Evolutionary conservation across 2,888 invertebrate genomes (phyloP).

Genomic region (Thalpophila matura): DNA sequence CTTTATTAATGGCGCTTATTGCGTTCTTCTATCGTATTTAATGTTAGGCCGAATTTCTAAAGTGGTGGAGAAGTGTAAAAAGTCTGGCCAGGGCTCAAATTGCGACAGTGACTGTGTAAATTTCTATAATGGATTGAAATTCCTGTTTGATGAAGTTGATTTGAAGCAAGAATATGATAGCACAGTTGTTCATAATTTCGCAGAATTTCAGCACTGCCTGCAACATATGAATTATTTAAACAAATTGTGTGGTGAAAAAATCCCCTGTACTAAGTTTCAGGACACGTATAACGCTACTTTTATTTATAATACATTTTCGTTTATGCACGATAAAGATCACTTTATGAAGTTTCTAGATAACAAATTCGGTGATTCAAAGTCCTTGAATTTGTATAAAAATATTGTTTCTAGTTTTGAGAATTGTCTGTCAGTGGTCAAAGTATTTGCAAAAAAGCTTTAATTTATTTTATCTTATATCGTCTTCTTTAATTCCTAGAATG

Average conservation of each 20-base stretch:
- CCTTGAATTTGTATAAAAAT: conserved; percentile 28
- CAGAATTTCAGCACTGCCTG: conserved; percentile 71
- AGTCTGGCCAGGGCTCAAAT: background rate
- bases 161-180: conserved; percentile 8
- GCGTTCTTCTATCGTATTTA: conserved; percentile 61
- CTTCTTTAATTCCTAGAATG: too few species aligned
- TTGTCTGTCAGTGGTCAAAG: conserved; percentile 26
- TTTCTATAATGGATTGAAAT: conserved; percentile 43
- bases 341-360: conserved; percentile 42
- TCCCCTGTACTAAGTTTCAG: conserved; percentile 60
- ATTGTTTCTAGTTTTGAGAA: conserved; percentile 48
- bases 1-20: conserved; percentile 57
- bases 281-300: conserved; percentile 66
- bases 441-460: background rate
- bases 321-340: conserved; percentile 36
- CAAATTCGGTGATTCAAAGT: conserved; percentile 12
- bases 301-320: conserved; percentile 62
- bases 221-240: conserved; percentile 72
- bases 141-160: conserved; percentile 38
- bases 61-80: conserved; percentile 4
- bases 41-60: conserved; percentile 41
- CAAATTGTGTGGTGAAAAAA: conserved; percentile 61
- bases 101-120: background rate
- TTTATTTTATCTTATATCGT: too few species aligned
- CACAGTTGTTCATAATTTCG: conserved; percentile 62